Base-by-base conservation (phyloP, 2,888 invertebrate species). In the Ophion slaviceki region DNA sequence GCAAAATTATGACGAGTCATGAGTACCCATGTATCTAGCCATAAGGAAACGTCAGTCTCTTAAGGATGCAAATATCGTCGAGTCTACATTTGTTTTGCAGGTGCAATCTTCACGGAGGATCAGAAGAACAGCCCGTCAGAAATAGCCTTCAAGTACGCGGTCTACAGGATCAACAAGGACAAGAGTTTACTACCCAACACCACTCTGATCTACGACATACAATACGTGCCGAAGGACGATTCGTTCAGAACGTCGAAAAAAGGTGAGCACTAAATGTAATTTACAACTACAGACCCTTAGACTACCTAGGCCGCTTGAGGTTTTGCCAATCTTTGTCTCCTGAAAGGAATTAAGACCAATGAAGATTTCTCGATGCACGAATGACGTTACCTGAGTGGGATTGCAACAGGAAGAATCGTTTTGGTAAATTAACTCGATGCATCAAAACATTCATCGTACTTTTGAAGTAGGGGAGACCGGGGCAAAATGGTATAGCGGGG, bases 101-200 rank as follows among this genome's bases (percentile, higher is more conserved):
- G 98, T 92, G 98, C 98, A 66, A 97, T 99, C 88, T 98, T 99
- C 94, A 97, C 97, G 0, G 98, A 98, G 91, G 98, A 99, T 91
- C 97, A 97, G 87, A 96, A 97, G 87, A 97, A 98, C 88, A 97
- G 97, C 88, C 97, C 97, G 87, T 96, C 97, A 0, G 98, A 98
- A 94, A 95, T 98, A 88, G 98, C 99, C 1, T 99, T 99, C 95
- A 98, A 98, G 92, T 98, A 98, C 95, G 98, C 99, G 8, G 98
- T 99, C 17, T 98, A 98, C 94, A 96, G 97, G 88, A 97, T 99
- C 92, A 99, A 99, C 95, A 97, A 98, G 92, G 98, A 98, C 91
- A 95, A 97, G 80, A 96, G 95, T 85, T 95, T 99, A 20, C 95
- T 99, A 80, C 97, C 98, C 0, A 97, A 98, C 91, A 97, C 97